These are phyloP conservation scores for Coelinius sp. DNA, from an alignment of 2,888 invertebrate genomes.

Conservation along the genomic window DNA sequence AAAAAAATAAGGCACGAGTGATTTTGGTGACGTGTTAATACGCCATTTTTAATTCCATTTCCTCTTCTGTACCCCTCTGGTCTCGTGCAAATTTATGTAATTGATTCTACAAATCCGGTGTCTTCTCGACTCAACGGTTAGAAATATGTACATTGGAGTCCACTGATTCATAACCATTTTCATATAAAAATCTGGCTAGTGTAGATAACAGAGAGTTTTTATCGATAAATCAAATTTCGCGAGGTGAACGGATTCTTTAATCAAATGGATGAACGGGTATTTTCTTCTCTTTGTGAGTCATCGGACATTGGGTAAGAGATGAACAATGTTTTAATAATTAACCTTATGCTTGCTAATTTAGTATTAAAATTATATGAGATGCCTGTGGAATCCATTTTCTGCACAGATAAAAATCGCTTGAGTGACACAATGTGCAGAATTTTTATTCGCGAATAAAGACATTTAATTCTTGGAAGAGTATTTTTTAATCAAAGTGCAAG, in stretches of 20 bases:
- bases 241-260: not conserved
- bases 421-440: not conserved
- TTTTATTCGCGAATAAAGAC: not conserved
- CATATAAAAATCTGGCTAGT: no score
- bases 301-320: not conserved
- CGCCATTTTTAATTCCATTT: slow-evolving; percentile 53
- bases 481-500: no score
- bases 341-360: not conserved
- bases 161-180: not conserved
- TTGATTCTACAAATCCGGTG: not conserved
- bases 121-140: not conserved
- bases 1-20: slow-evolving; percentile 45
- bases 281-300: not conserved
- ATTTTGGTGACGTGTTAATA: slow-evolving; percentile 62
- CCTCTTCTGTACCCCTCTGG: not conserved
- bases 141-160: no score
- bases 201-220: no score
- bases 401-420: not conserved
- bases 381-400: slow-evolving; percentile 1
- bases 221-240: not conserved
- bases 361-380: no score
- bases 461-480: no score
- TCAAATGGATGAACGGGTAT: not conserved
- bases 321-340: not conserved
- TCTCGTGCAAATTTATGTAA: slow-evolving; percentile 21